Base-by-base conservation (phyloP, 2,797 vertebrate genomes). In the Hylomyscus alleni region DNA sequence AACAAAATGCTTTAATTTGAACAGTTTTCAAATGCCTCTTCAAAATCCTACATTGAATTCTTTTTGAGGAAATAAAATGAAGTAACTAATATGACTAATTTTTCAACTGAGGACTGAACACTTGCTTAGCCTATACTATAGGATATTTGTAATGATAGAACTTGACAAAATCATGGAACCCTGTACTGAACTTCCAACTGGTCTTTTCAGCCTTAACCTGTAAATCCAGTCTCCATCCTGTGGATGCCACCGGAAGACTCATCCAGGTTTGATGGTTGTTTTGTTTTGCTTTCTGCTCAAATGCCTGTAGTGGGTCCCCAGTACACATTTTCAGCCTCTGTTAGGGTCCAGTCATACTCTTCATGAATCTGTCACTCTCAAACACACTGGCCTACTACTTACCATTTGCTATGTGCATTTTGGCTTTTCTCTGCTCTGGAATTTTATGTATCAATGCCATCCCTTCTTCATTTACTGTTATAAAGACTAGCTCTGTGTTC, bases 1-100 rank as follows among this genome's bases (percentile, higher is more conserved):
- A 90, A 44, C 37, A 90, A 40, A 93, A 90, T 34, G 17, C 15
- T 80, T 85, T 14, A 82, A 17, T n/a, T n/a, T 86, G 40, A 93
- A 52, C 47, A 73, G 56, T 77, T 19, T 44, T 31, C 75, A 87
- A 93, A 82, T 81, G 75, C 47, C 13, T 86, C 29, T 47, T 67
- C 34, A 62, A 47, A 31, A 52, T 58, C 17, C 65, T 85, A 44
- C 67, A 60, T 58, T 87, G 75, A 87, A 67, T 81, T 82, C 34
- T 17, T 91, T 90, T 91, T 82, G 40, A 58, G 65, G 37, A 88
- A 37, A 62, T 75, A 88, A 50, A 77, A 31, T 26, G 8, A 76
- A 69, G 20, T 82, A 24, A 54, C 22, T n/a, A 15, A 54, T 80
- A 75, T 54, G 73, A 56, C 31, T 40, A 89, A 82, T 11, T 72